These are phyloP conservation scores for Hetaerina americana DNA, from an alignment of 1,140 invertebrate genomes.

Conservation along the genomic window DNA sequence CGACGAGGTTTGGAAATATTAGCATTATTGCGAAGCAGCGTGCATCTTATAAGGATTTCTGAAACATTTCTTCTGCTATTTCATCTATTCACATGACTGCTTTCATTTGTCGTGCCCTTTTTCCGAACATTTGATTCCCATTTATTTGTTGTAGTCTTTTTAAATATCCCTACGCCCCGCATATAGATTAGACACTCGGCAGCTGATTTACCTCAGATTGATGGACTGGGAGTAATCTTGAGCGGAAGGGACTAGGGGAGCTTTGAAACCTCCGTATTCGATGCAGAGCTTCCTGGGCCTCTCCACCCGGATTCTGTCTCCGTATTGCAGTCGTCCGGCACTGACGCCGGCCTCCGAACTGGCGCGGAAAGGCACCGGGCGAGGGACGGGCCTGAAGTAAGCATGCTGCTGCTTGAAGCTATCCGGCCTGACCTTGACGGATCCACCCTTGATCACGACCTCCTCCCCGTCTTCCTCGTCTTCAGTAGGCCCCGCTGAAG, in stretches of 20 bases:
- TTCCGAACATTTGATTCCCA: too few species aligned
- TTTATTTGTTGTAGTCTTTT: too few species aligned
- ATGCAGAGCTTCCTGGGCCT: constrained; percentile 34
- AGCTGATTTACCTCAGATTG: not conserved
- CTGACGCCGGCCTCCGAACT: not conserved
- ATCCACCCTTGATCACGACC: not conserved
- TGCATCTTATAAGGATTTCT: too few species aligned
- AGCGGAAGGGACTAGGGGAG: constrained; percentile 62
- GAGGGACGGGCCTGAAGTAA: not conserved
- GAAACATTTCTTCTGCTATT: too few species aligned
- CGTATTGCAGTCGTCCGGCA: not conserved
- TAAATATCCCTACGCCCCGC: too few species aligned
- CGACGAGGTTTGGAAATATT: too few species aligned
- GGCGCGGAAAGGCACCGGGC: not conserved
- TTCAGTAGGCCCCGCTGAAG: not conserved
- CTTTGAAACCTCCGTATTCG: constrained; percentile 64
- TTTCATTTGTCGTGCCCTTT: too few species aligned
- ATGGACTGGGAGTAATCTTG: constrained; percentile 25
- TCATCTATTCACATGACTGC: too few species aligned
- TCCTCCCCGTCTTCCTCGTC: not conserved
- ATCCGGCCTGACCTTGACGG: not conserved
- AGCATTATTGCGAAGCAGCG: too few species aligned
- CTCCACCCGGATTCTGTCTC: not conserved
- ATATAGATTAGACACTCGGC: too few species aligned
- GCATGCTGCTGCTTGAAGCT: not conserved